Conservation (phyloP, 2,888 invertebrate species). For the Automeris io region DNA sequence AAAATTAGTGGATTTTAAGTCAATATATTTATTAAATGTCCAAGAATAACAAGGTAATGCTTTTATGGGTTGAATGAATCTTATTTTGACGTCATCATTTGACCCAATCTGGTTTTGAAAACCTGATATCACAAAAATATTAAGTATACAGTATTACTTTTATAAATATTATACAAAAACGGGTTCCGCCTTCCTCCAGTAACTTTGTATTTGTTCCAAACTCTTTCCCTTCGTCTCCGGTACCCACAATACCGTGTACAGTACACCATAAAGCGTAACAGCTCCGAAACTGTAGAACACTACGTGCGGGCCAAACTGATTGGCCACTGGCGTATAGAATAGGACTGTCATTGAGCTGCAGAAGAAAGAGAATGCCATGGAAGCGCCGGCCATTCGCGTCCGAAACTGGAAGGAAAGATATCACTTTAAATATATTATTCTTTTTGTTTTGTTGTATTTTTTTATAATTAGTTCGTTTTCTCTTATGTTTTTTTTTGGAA, state of each 20-base stretch:
- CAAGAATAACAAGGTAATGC: too few relatives aligned
- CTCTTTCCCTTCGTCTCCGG: conserved; percentile 69
- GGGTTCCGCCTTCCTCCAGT: conserved; percentile 42
- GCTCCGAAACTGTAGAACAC: conserved; percentile 58
- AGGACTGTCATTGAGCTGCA: conserved; percentile 55
- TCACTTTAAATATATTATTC: not conserved
- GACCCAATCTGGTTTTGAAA: too few relatives aligned
- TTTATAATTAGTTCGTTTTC: too few relatives aligned
- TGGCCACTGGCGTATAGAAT: conserved; percentile 48
- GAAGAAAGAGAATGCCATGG: conserved; percentile 57
- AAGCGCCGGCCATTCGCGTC: conserved; percentile 50
- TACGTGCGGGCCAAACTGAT: conserved; percentile 46
- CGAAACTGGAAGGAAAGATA: too few relatives aligned
- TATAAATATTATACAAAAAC: conserved; percentile 30
- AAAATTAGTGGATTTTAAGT: too few relatives aligned
- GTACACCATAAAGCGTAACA: conserved; percentile 44
- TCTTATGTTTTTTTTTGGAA: too few relatives aligned
- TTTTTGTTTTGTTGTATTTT: not conserved
- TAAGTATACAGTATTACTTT: too few relatives aligned
- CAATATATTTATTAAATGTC: too few relatives aligned
- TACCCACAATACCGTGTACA: conserved; percentile 56
- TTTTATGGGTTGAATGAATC: too few relatives aligned
- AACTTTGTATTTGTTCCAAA: conserved; percentile 46
- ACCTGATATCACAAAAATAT: too few relatives aligned
- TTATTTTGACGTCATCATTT: too few relatives aligned